Base-by-base conservation (phyloP, 2,113 vertebrate genomes). In the Neodontobutis hainanensis region DNA sequence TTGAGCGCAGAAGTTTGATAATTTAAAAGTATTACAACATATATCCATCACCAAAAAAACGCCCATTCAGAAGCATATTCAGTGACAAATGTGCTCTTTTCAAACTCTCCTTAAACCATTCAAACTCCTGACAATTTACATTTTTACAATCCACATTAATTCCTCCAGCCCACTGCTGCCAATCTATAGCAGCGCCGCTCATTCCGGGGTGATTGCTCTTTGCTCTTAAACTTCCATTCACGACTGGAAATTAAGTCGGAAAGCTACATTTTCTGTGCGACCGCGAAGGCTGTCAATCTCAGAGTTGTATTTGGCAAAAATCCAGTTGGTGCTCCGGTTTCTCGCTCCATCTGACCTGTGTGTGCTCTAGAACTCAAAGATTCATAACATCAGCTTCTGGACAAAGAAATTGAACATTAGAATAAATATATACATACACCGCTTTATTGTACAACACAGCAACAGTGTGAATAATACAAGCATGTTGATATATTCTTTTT, bases 241-340 rank as follows among this genome's bases (percentile, higher is more conserved):
- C 35, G n/a, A 43, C 49, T 47, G 6, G 5, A 45, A 70, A 12
- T 73, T 48, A 70, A 44, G 58, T 55, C 51, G n/a, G 34, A 56
- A 55, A 44, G 58, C 10, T 65, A 50, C 57, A 75, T 68, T 63
- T 8, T 70, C 48, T 61, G 46, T 36, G 53, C 11, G 3, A 50
- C 51, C 35, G 52, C 56, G 46, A 66, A 52, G 19, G 72, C 74
- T 73, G 70, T 80, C 78, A 66, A 55, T 85, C 69, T 76, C 47
- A 51, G 57, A 65, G 65, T 65, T 64, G 44, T 47, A 11, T 55
- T 51, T 83, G 77, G 73, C 61, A 78, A 58, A 4, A 44, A 50
- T 78, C 75, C 65, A 65, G 27, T 45, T 14, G 36, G 50, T 6
- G 11, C 5, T 45, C 27, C 55, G 35, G 11, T 16, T 65, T 53